These are phyloP conservation scores for Carollia perspicillata DNA, from an alignment of 2,113 vertebrate species.

Conservation along the genomic window DNA sequence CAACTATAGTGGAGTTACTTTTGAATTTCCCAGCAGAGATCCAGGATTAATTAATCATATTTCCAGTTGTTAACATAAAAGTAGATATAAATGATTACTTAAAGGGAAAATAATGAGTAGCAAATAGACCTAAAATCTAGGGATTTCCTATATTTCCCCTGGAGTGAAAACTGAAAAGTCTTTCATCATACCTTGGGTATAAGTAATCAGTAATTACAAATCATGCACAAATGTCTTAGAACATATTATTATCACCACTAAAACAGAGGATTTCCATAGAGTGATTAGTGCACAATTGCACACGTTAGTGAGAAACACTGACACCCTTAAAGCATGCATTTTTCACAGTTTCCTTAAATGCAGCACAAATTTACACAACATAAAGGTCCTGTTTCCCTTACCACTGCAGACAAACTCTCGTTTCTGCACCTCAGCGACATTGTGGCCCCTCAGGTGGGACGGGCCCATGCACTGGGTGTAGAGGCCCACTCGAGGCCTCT, in stretches of 20 bases:
- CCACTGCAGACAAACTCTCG: constrained; percentile 96
- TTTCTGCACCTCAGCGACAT: constrained; percentile 97
- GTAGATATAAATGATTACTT: not conserved
- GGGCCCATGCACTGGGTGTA: constrained; percentile 99
- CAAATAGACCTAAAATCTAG: not conserved
- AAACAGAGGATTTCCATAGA: not conserved
- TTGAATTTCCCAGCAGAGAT: not conserved
- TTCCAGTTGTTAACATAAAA: not conserved
- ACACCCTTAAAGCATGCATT: fast-evolving
- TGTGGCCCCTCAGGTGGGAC: constrained; percentile 92
- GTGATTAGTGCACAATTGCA: fast-evolving
- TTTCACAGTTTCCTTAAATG: fast-evolving
- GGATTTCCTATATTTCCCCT: not conserved
- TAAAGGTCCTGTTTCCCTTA: constrained; percentile 73
- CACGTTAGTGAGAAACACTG: fast-evolving
- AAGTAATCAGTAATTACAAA: not conserved
- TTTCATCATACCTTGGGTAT: not conserved
- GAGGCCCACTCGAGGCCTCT: constrained; percentile 94
- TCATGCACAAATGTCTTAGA: not conserved
- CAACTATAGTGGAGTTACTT: not conserved
- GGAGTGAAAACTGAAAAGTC: not conserved
- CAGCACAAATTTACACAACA: fast-evolving
- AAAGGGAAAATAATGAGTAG: not conserved
- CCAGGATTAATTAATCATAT: not conserved
- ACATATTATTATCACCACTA: no score